phyloP scores from a whole-genome alignment of 2,113 vertebrate genomes.

The Paralichthys olivaceus region DNA sequence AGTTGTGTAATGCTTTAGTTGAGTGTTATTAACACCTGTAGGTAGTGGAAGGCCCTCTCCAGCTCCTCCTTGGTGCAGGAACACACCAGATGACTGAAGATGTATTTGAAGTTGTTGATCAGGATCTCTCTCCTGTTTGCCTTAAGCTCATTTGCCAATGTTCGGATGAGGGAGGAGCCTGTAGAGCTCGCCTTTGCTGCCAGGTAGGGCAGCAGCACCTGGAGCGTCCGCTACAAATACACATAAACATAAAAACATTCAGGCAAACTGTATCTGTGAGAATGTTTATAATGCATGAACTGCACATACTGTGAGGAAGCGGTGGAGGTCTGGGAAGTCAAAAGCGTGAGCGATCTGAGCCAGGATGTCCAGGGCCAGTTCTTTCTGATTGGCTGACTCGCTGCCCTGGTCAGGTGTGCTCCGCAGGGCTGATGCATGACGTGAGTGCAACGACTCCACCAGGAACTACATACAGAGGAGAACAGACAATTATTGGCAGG shows the following conservation, averaged over 20 bases:
- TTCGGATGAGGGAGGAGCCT: constrained; percentile 92
- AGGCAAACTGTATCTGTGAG: not conserved
- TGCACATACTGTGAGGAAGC: constrained; percentile 91
- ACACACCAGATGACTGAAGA: constrained; percentile 98
- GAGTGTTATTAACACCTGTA: constrained; percentile 85
- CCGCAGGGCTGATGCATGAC: constrained; percentile 85
- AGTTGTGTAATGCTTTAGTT: not conserved
- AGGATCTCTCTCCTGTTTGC: constrained; percentile 95
- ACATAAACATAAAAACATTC: not conserved
- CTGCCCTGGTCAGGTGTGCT: constrained; percentile 84
- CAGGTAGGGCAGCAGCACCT: constrained; percentile 94
- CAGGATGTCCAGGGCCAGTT: constrained; percentile 91
- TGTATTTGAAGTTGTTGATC: constrained; percentile 99
- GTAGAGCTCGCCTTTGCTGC: constrained; percentile 95
- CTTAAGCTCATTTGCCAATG: constrained; percentile 94
- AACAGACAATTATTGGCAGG: not conserved
- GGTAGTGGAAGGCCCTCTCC: constrained; percentile 93
- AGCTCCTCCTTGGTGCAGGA: constrained; percentile 97
- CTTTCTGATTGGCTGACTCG: constrained; percentile 91
- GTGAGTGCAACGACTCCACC: constrained; percentile 95
- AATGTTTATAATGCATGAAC: not conserved
- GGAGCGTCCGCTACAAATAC: constrained; percentile 88
- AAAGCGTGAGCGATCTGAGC: constrained; percentile 97
- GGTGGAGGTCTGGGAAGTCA: constrained; percentile 96
- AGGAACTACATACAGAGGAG: constrained; percentile 85